phyloP scores from a whole-genome alignment of 2,113 vertebrate genomes.

The Pseudopodoces humilis region DNA sequence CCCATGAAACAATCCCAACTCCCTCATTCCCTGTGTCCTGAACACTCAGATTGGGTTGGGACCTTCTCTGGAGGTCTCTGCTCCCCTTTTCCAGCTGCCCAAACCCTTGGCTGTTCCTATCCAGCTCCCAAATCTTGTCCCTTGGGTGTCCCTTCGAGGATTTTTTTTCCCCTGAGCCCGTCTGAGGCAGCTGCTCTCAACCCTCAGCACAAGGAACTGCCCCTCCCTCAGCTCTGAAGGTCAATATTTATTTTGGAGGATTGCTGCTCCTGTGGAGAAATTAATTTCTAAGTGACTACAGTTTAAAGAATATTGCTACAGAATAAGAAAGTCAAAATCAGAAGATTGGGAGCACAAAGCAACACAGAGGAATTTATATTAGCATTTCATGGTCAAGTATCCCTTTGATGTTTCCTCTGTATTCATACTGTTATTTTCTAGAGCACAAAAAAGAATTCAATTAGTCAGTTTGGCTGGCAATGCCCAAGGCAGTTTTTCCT shows the following conservation, averaged over 20 bases:
- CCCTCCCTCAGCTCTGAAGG: background rate
- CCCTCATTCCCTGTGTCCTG: background rate
- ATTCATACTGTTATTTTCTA: constrained; percentile 48
- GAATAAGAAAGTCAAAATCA: background rate
- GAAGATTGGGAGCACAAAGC: background rate
- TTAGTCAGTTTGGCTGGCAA: constrained; percentile 30
- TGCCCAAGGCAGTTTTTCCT: constrained; percentile 37
- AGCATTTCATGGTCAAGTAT: constrained; percentile 52
- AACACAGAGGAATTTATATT: constrained; percentile 34
- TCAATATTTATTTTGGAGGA: background rate
- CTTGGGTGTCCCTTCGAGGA: fast-evolving
- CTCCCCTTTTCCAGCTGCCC: background rate
- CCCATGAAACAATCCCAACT: fast-evolving
- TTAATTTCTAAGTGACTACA: background rate
- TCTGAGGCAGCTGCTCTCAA: fast-evolving
- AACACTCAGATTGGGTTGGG: background rate
- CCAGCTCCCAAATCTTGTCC: background rate
- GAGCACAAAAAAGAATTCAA: constrained; percentile 14
- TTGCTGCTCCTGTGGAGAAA: background rate
- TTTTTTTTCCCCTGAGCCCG: fast-evolving
- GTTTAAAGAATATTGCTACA: background rate
- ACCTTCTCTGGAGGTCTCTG: too few relatives aligned
- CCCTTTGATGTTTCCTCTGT: constrained; percentile 54
- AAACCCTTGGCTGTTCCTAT: fast-evolving
- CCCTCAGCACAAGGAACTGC: background rate